Evolutionary conservation across 2,113 vertebrate species (phyloP).

Genomic region (Cyphomyrus discorhynchus): DNA sequence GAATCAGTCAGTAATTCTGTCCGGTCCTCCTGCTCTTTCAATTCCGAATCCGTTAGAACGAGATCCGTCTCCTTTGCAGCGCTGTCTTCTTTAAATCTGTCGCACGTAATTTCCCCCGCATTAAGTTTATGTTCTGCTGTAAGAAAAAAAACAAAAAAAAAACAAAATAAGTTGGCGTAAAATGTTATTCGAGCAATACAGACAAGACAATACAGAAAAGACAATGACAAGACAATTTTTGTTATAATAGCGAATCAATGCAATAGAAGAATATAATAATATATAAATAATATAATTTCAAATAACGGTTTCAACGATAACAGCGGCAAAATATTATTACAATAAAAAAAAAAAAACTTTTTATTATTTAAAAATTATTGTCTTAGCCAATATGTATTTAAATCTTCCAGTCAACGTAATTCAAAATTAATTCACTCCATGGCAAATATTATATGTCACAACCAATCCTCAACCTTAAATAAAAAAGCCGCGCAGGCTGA

Average conservation of each 20-base stretch:
- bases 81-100: constrained; percentile 67
- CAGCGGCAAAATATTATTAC: constrained; percentile 34
- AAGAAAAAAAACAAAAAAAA: background rate
- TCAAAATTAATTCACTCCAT: constrained; percentile 64
- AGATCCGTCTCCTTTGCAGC: constrained; percentile 64
- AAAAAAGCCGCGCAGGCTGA: constrained; percentile 67
- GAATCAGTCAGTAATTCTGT: constrained; percentile 63
- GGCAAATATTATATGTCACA: constrained; percentile 58
- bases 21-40: constrained; percentile 77
- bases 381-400: constrained; percentile 27
- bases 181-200: constrained; percentile 14
- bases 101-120: constrained; percentile 61
- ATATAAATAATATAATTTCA: constrained; percentile 22
- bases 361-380: background rate
- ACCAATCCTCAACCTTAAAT: constrained; percentile 59
- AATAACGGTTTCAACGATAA: constrained; percentile 29
- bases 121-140: constrained; percentile 63
- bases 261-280: constrained; percentile 2
- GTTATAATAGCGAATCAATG: background rate
- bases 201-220: background rate
- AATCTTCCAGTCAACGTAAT: constrained; percentile 55
- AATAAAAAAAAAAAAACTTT: background rate
- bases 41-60: constrained; percentile 82
- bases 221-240: background rate
- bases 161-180: constrained; percentile 34